A percentile compares a stretch with the other conserved stretches of the same genome.
These are phyloP conservation scores for Hephaestus fuliginosus DNA, from an alignment of 2,797 vertebrate species.

Conservation along the genomic window DNA sequence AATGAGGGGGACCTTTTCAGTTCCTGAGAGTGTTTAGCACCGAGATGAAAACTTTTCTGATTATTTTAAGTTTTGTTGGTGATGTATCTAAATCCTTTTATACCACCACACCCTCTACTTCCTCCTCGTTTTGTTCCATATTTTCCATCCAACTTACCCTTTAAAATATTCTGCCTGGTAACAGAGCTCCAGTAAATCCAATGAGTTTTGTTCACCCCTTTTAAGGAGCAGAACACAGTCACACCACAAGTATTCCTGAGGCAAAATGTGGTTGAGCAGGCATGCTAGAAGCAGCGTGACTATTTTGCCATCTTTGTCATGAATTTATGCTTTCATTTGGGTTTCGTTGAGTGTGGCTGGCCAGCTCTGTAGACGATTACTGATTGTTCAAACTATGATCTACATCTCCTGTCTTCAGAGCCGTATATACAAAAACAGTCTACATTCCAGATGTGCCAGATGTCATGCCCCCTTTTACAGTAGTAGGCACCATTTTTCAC, in stretches of 20 bases:
- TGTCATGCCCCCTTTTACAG: slow-evolving; percentile 30
- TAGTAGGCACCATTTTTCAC: slow-evolving; percentile 61
- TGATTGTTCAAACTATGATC: slow-evolving; percentile 40
- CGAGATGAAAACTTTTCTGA: neutral
- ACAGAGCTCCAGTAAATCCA: slow-evolving; percentile 6
- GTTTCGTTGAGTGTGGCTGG: slow-evolving; percentile 6
- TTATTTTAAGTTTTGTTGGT: neutral
- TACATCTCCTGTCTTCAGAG: slow-evolving; percentile 37
- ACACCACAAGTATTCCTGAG: slow-evolving; percentile 28
- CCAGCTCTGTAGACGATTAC: slow-evolving; percentile 23
- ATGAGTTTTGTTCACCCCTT: slow-evolving; percentile 25
- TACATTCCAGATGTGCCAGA: slow-evolving; percentile 33
- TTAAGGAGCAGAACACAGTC: slow-evolving; percentile 33
- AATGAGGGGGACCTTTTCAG: neutral
- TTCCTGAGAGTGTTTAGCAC: neutral
- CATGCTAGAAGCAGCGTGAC: slow-evolving; percentile 11
- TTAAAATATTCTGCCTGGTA: slow-evolving; percentile 11
- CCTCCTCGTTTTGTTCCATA: slow-evolving; percentile 12
- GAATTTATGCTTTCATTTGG: slow-evolving; percentile 10
- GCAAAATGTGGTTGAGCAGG: slow-evolving; percentile 7
- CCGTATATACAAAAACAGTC: slow-evolving; percentile 20
- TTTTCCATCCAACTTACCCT: slow-evolving; percentile 1
- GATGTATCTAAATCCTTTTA: slow-evolving; percentile 12
- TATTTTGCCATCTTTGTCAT: slow-evolving; percentile 12
- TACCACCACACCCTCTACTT: slow-evolving; percentile 16